These are phyloP conservation scores for Catagonus wagneri DNA, from an alignment of 2,113 vertebrate genomes.

Conservation along the genomic window DNA sequence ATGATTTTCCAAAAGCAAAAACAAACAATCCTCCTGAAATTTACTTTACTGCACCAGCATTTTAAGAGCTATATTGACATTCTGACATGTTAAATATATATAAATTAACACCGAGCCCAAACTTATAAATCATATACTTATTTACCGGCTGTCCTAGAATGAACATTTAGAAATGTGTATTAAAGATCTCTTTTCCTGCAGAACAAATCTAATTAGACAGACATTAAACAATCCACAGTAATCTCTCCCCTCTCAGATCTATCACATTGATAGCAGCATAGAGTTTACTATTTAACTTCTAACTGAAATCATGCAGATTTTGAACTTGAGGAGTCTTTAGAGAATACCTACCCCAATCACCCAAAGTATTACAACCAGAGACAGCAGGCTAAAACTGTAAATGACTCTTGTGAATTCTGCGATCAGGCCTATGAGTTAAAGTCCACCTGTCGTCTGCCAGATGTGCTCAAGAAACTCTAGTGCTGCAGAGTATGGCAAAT, in stretches of 20 bases:
- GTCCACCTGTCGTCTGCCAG: not conserved
- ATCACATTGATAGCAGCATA: not conserved
- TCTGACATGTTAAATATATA: not conserved
- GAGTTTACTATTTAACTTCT: not conserved
- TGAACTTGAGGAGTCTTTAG: not conserved
- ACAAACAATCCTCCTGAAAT: not conserved
- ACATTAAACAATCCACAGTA: not conserved
- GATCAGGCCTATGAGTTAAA: not conserved
- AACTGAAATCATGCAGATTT: not conserved
- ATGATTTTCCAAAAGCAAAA: not conserved
- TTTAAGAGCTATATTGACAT: not conserved
- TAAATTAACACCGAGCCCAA: slow-evolving; percentile 13
- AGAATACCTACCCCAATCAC: not conserved
- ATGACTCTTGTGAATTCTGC: not conserved
- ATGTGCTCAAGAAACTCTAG: not conserved
- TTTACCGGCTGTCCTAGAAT: slow-evolving; percentile 3
- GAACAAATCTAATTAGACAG: slow-evolving; percentile 20
- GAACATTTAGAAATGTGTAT: not conserved
- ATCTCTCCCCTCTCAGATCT: not conserved
- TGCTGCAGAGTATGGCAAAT: not conserved
- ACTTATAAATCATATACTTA: not conserved
- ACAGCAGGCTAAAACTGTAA: not conserved
- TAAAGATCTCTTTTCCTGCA: not conserved
- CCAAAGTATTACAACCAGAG: not conserved
- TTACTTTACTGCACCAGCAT: not conserved